Evolutionary conservation across 2,888 invertebrate species (phyloP), one percentile per base, ranked within the genome.

Genomic region (Platycheirus albimanus): DNA sequence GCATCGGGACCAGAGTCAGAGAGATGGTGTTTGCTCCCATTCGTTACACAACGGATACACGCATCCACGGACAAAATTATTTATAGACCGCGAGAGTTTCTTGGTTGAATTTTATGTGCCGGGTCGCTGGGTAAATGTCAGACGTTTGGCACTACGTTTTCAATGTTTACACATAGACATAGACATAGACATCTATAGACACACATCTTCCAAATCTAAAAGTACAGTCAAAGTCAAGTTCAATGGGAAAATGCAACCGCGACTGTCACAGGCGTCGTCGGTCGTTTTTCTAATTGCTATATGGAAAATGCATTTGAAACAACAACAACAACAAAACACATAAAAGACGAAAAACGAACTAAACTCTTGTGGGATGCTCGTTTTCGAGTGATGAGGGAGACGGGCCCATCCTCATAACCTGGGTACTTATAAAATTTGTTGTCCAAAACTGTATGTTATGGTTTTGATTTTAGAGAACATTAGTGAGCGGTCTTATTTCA

Each of bases 151-250:
- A 83, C 67, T 83, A 69, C 49, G 64, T 69, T 64, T 74, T 83
- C 67, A 78, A 83, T 83, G 83, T 83, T 78, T 83, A 78, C 72
- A 78, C 80, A 80, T 80, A n/a, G 5, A 61, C 28, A 33, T 30
- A 61, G n/a, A n/a, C n/a, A n/a, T n/a, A n/a, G n/a, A n/a, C n/a
- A n/a, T n/a, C n/a, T n/a, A n/a, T n/a, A 61, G 61, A 33, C 61
- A 61, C 83, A 72, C 69, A 83, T 63, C 58, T 78, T 41, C 45
- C 72, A 58, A 69, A 52, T 74, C 72, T 43, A 69, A 83, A 83
- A 83, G 83, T 83, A 83, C 83, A 83, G 83, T 83, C 83, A 83
- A 83, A 83, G 83, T 83, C 83, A 83, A 83, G 83, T 83, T 83
- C 83, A 83, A 83, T 83, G 83, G 83, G 83, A 83, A 83, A 83